phyloP scores from a whole-genome alignment of 2,113 vertebrate genomes.

The Hyperopisus bebe region DNA sequence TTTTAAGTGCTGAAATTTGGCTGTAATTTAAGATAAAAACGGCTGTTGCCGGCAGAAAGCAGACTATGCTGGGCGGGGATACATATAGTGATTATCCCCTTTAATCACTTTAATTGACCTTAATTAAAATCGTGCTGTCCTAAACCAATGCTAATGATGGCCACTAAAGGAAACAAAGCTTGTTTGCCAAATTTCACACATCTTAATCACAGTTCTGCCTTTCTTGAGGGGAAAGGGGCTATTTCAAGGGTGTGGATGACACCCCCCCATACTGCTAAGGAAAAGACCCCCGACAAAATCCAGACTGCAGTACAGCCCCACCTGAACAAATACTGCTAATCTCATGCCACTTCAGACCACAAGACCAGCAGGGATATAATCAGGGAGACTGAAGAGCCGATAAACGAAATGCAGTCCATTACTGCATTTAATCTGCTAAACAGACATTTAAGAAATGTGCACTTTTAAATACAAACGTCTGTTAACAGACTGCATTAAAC shows the following conservation, averaged over 20 bases:
- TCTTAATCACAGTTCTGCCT: background rate
- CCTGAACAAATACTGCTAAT: constrained; percentile 22
- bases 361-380: background rate
- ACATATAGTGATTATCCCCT: background rate
- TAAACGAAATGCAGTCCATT: background rate
- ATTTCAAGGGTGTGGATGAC: background rate
- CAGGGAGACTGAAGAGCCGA: background rate
- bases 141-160: background rate
- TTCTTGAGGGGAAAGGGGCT: background rate
- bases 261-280: background rate
- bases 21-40: background rate
- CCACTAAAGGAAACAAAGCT: background rate
- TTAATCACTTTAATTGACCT: constrained; percentile 18
- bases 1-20: background rate
- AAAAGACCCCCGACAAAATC: background rate
- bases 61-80: too few species aligned
- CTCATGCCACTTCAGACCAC: background rate
- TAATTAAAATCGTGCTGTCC: background rate
- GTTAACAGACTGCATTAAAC: background rate
- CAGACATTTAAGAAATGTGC: background rate
- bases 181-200: background rate
- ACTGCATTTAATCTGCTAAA: background rate
- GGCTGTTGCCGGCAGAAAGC: background rate
- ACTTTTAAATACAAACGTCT: background rate
- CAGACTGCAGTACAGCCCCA: background rate